These are phyloP conservation scores for Jordanella pulchra DNA, from an alignment of 2,797 vertebrate genomes.

Conservation along the genomic window DNA sequence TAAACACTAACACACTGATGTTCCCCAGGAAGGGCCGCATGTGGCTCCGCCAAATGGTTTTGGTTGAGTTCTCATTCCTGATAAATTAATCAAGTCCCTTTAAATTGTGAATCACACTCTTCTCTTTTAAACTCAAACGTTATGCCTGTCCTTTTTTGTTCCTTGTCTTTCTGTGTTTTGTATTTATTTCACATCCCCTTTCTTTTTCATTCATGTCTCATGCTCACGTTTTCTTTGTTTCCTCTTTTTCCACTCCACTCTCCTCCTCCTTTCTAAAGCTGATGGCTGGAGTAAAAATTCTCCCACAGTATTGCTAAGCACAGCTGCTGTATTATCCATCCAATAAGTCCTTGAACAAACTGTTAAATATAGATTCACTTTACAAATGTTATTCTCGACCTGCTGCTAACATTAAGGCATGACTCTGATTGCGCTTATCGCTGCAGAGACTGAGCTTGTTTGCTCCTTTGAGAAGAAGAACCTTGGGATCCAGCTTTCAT, in stretches of 20 bases:
- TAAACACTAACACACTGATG: conserved; percentile 34
- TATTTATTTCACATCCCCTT: conserved; percentile 23
- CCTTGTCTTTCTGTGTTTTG: conserved; percentile 32
- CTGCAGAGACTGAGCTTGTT: conserved; percentile 43
- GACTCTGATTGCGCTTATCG: conserved; percentile 38
- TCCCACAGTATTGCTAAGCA: conserved; percentile 44
- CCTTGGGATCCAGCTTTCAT: conserved; percentile 46
- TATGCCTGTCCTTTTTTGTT: conserved; percentile 33
- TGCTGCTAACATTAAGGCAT: conserved; percentile 33
- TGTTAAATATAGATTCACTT: conserved; percentile 40
- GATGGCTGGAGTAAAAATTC: conserved; percentile 58
- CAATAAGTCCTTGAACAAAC: conserved; percentile 41
- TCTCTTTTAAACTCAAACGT: conserved; percentile 30
- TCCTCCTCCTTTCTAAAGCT: conserved; percentile 22
- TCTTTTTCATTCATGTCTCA: conserved; percentile 32
- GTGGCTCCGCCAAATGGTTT: conserved; percentile 69
- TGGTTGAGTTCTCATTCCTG: conserved; percentile 54
- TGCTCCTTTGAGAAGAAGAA: conserved; percentile 33
- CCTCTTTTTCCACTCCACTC: conserved; percentile 8
- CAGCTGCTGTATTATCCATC: conserved; percentile 55
- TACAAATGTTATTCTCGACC: conserved; percentile 22
- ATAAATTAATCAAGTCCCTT: conserved; percentile 66
- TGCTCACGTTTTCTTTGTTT: conserved; percentile 35
- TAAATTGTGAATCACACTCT: conserved; percentile 52
- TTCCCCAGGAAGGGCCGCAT: conserved; percentile 65